Conservation (phyloP, 2,888 invertebrate species). For the Leucophenga montana region DNA sequence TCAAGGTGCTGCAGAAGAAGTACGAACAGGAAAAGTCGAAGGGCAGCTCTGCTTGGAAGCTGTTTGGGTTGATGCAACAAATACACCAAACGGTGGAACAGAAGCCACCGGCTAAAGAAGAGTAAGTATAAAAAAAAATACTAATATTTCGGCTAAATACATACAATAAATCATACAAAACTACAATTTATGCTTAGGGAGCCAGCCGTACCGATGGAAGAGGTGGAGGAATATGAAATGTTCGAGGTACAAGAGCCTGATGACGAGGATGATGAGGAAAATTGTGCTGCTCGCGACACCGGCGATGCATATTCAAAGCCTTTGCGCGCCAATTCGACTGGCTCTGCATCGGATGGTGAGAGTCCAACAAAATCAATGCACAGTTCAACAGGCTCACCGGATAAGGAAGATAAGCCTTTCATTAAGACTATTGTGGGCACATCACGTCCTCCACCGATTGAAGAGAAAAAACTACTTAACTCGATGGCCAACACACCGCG, state of each 20-base stretch:
- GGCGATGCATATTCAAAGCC: constrained; percentile 38
- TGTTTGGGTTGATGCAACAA: constrained; percentile 68
- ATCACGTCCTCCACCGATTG: constrained; percentile 46
- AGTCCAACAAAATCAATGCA: constrained; percentile 62
- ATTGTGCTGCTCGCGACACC: constrained; percentile 30
- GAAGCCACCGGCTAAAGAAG: constrained; percentile 47
- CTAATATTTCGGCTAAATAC: background rate
- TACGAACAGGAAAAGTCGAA: constrained; percentile 70
- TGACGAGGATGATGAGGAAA: constrained; percentile 61
- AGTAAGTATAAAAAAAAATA: constrained; percentile 56
- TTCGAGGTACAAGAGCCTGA: constrained; percentile 69
- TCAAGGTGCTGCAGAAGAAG: constrained; percentile 71
- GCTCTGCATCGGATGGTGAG: constrained; percentile 64
- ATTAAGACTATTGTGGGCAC: constrained; percentile 48
- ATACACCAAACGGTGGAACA: constrained; percentile 59
- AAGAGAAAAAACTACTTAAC: constrained; percentile 58
- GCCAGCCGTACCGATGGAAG: constrained; percentile 55
- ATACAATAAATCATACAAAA: too few species aligned
- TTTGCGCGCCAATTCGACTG: constrained; percentile 47
- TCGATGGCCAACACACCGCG: constrained; percentile 51
- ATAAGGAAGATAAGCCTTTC: constrained; percentile 60
- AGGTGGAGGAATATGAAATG: constrained; percentile 71
- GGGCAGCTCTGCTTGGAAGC: constrained; percentile 68
- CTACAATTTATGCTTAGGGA: constrained; percentile 47
- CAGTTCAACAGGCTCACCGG: constrained; percentile 58